Conservation (phyloP, 2,113 vertebrate species). For the Perca schrenkii region DNA sequence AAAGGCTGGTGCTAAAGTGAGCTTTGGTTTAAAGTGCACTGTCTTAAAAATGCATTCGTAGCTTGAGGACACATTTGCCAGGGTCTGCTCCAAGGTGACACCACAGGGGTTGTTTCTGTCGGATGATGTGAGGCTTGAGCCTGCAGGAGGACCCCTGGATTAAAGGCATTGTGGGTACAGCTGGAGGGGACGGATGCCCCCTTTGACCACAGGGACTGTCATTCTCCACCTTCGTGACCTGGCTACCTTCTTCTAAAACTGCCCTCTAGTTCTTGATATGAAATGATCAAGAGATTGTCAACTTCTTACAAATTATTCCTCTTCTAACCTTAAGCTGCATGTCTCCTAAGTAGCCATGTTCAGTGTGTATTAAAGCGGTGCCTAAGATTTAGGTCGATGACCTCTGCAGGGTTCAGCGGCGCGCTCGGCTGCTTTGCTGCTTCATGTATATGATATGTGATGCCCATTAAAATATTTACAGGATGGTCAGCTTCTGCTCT, state of each 20-base stretch:
- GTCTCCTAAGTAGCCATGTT: slow-evolving; percentile 22
- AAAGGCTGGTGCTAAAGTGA: neutral
- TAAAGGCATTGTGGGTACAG: slow-evolving; percentile 48
- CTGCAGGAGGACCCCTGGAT: slow-evolving; percentile 43
- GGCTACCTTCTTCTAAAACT: slow-evolving; percentile 9
- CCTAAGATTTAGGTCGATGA: slow-evolving; percentile 47
- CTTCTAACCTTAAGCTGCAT: slow-evolving; percentile 17
- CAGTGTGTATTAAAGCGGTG: slow-evolving; percentile 23
- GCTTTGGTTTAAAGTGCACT: slow-evolving; percentile 16
- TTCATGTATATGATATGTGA: slow-evolving; percentile 55
- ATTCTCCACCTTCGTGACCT: slow-evolving; percentile 21
- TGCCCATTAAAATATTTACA: slow-evolving; percentile 76
- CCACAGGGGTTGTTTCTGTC: slow-evolving; percentile 25
- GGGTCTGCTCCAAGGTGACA: slow-evolving; percentile 23
- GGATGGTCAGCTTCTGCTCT: slow-evolving; percentile 77
- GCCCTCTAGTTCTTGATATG: slow-evolving; percentile 11
- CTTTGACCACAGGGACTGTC: slow-evolving; percentile 13
- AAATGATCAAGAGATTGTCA: slow-evolving; percentile 30
- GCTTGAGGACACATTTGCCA: slow-evolving; percentile 46
- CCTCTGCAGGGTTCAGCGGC: slow-evolving; percentile 42
- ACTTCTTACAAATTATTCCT: neutral
- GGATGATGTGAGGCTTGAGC: slow-evolving; percentile 28
- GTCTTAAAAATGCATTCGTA: slow-evolving; percentile 55
- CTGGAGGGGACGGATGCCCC: slow-evolving; percentile 42
- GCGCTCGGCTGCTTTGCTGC: slow-evolving; percentile 32